phyloP scores from a whole-genome alignment of 2,113 vertebrate species.

The Pardalotus punctatus region DNA sequence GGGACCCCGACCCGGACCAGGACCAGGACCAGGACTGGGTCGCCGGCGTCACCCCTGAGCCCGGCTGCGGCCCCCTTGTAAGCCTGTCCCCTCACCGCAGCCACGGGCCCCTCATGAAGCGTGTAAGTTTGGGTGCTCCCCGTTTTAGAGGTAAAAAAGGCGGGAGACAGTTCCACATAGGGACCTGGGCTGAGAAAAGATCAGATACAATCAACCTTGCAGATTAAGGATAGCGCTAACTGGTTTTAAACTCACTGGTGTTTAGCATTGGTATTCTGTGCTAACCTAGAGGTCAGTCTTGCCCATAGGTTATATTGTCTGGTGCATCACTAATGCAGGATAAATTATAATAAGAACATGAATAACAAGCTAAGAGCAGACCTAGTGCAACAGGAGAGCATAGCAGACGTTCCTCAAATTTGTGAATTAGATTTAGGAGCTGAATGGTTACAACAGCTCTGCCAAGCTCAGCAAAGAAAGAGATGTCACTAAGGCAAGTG shows the following conservation, averaged over 20 bases:
- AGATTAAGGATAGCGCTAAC: background rate
- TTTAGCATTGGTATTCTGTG: background rate
- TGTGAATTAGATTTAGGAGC: background rate
- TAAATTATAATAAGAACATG: background rate
- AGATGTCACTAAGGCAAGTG: background rate
- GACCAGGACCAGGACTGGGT: background rate
- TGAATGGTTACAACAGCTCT: background rate
- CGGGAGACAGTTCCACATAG: accelerated
- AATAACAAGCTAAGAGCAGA: background rate
- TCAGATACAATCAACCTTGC: background rate
- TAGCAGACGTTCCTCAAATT: background rate
- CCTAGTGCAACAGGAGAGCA: background rate
- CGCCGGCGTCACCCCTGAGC: too few relatives aligned
- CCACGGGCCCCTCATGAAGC: background rate
- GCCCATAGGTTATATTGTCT: background rate
- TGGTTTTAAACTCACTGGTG: background rate
- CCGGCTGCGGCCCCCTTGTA: too few relatives aligned
- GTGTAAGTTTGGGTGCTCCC: accelerated
- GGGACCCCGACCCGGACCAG: background rate
- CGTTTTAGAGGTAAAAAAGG: accelerated
- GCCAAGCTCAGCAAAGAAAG: background rate
- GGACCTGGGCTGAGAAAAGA: too few relatives aligned
- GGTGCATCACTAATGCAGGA: background rate
- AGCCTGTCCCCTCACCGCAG: background rate
- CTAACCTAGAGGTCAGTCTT: background rate